Conservation (phyloP, 2,888 invertebrate species). For the Dusona sp. region DNA sequence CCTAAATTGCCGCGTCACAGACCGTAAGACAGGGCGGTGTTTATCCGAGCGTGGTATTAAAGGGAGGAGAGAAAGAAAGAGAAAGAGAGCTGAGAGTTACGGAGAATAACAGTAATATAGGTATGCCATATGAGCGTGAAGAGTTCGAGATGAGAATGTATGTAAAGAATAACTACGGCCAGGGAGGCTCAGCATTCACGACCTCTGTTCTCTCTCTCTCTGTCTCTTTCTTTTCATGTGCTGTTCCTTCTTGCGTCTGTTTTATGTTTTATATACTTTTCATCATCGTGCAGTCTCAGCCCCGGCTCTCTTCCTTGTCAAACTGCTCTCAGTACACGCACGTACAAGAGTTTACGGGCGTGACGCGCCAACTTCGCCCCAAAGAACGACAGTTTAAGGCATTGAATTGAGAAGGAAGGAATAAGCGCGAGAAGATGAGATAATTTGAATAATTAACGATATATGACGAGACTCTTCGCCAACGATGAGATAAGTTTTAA, state of each 20-base stretch:
- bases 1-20: conserved; percentile 84
- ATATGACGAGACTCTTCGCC: conserved; percentile 52
- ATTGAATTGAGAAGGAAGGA: conserved; percentile 67
- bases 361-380: conserved; percentile 67
- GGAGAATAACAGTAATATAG: conserved; percentile 64
- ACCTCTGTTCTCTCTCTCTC: conserved; percentile 39
- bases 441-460: conserved; percentile 67
- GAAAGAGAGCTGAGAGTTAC: conserved; percentile 18
- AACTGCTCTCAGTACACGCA: conserved; percentile 57
- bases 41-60: conserved; percentile 78
- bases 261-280: conserved; percentile 49
- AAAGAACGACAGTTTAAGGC: conserved; percentile 48
- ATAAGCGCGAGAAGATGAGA: conserved; percentile 39
- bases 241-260: conserved; percentile 36
- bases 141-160: conserved; percentile 52
- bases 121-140: conserved; percentile 54
- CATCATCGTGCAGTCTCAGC: conserved; percentile 52
- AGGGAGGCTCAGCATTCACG: conserved; percentile 53
- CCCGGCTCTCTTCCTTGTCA: conserved; percentile 50
- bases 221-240: conserved; percentile 19
- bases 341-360: conserved; percentile 66
- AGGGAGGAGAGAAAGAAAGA: conserved; percentile 50
- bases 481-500: conserved; percentile 55
- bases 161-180: conserved; percentile 26
- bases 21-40: conserved; percentile 76